Base-by-base conservation (phyloP, 2,888 invertebrate genomes). In the Coenonympha arcania region DNA sequence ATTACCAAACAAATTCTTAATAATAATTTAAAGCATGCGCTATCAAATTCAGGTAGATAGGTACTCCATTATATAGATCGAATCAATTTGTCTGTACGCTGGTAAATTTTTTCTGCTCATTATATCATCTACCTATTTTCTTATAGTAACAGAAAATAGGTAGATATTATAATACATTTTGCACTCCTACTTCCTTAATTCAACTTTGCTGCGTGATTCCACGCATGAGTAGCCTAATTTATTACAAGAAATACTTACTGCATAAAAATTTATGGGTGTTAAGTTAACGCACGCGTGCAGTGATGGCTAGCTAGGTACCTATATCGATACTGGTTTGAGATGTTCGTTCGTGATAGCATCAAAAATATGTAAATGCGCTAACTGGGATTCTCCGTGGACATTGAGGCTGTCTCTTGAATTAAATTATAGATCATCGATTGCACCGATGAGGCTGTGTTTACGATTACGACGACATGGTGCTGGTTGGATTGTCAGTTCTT, bases 331-430 rank as follows among this genome's bases (percentile, higher is more conserved):
- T 56, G 55, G 59, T 58, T 60, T 51, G 52, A 60, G 55, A 59
- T 57, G 58, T 60, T 52, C 54, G 40, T 49, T 18, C 19, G 47
- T 54, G 64, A 65, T 65, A 64, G 48, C 53, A 60, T 60, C 60
- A 60, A 61, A 63, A 61, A 59, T 64, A 62, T 64, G 61, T 58
- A 52, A 63, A 61, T 62, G 57, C 49, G 49, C 33, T 40, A 33
- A 53, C 56, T 50, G 54, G 51, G 30, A 51, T 56, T 50, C 43
- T 49, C 33, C 31, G 43, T 33, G 43, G 37, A 45, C 33, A 57
- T 50, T 11, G 33, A 19, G 34, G 30, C 41, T 37, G 19, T 48
- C 26, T 15, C 33, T 47, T 39, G 40, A 24, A 45, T 50, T 54
- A 47, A 54, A 44, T 48, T 48, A 48, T 47, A 47, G 41, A 36